Percentiles rank a stretch among this genome's conserved stretches.
Evolutionary conservation across 2,888 invertebrate genomes (phyloP).

Genomic region (Agonopterix heracliana): DNA sequence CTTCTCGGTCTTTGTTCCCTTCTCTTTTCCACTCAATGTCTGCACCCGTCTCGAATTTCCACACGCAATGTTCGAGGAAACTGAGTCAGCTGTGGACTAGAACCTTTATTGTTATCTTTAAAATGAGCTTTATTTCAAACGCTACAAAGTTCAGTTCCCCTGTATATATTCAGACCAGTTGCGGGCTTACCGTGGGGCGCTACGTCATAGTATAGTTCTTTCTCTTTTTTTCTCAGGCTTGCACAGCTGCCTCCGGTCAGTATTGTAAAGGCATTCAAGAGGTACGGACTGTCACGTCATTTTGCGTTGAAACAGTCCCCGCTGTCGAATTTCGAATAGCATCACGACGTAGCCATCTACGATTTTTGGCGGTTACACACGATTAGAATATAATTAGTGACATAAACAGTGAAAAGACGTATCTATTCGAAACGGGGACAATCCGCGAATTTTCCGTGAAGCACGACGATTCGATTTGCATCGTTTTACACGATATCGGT

Average conservation of each 20-base stretch:
- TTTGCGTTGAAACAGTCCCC: slow-evolving; percentile 32
- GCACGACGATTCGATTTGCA: slow-evolving; percentile 25
- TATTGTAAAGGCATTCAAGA: slow-evolving; percentile 58
- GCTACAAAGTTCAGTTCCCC: slow-evolving; percentile 30
- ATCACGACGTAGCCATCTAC: slow-evolving; percentile 35
- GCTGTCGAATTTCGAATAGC: slow-evolving; percentile 51
- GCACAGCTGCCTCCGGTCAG: slow-evolving; percentile 65
- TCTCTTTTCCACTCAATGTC: slow-evolving; percentile 62
- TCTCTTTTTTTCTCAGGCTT: slow-evolving; percentile 64
- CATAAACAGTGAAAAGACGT: slow-evolving; percentile 6
- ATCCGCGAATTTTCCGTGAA: slow-evolving; percentile 14
- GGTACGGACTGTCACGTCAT: slow-evolving; percentile 48
- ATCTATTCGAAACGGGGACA: slow-evolving; percentile 3
- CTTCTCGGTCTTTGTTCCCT: slow-evolving; percentile 27
- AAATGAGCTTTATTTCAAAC: slow-evolving; percentile 38
- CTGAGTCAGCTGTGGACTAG: slow-evolving; percentile 54
- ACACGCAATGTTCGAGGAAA: slow-evolving; percentile 61
- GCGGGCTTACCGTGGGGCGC: slow-evolving; percentile 34
- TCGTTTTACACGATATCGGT: slow-evolving; percentile 25
- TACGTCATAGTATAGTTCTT: slow-evolving; percentile 58
- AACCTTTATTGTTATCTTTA: slow-evolving; percentile 15
- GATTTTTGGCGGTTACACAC: slow-evolving; percentile 26
- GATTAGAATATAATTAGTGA: not conserved
- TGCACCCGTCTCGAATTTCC: slow-evolving; percentile 57
- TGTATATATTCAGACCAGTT: slow-evolving; percentile 7